A percentile compares a stretch with the other conserved stretches of the same genome.
Conservation (phyloP, 2,888 invertebrate species). For the Frankliniella intonsa region DNA sequence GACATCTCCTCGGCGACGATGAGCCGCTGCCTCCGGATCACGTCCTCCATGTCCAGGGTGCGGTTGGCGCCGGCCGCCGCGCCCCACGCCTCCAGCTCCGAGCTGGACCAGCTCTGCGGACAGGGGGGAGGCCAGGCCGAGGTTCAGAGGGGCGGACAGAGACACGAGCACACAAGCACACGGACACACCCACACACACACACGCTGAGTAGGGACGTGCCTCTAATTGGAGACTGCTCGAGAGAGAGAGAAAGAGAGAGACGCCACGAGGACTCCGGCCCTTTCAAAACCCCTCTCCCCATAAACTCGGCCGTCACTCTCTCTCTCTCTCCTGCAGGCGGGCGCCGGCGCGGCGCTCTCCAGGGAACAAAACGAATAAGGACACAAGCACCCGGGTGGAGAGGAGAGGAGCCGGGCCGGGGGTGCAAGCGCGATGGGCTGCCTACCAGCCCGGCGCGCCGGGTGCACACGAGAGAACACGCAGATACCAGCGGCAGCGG, state of each 20-base stretch:
- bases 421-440: too few relatives aligned
- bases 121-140: neutral
- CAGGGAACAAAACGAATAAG: too few relatives aligned
- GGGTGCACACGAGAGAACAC: too few relatives aligned
- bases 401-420: too few relatives aligned
- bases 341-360: neutral
- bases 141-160: neutral
- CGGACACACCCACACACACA: neutral
- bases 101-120: constrained; percentile 40
- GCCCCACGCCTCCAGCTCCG: constrained; percentile 38
- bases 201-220: neutral
- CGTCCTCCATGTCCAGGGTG: constrained; percentile 50
- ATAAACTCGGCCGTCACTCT: neutral
- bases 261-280: neutral
- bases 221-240: neutral
- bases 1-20: constrained; percentile 56
- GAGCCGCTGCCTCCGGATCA: constrained; percentile 54
- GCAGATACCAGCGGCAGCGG: too few relatives aligned
- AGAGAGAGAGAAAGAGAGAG: neutral
- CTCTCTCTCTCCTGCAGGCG: neutral
- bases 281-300: too few relatives aligned
- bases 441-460: too few relatives aligned
- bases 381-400: too few relatives aligned
- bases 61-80: constrained; percentile 33
- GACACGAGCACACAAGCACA: neutral